Percentiles rank a stretch among this genome's conserved stretches.
Conservation (phyloP, 2,797 vertebrate genomes). For the Phoxinus dragarum region DNA sequence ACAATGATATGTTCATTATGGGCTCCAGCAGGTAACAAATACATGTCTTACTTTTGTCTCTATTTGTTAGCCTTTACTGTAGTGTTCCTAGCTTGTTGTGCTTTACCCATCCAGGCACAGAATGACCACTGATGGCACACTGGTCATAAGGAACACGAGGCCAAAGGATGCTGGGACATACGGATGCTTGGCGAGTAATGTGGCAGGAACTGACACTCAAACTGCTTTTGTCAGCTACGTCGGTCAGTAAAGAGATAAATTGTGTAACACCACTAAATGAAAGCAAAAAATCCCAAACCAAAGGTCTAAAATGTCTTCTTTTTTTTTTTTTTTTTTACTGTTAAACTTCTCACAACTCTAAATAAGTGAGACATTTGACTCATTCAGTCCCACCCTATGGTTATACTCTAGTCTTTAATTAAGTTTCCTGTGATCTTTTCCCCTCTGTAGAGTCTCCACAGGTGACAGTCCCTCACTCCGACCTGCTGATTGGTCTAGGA, state of each 20-base stretch:
- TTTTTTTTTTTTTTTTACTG: not conserved
- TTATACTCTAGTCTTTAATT: slow-evolving; percentile 35
- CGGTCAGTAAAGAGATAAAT: slow-evolving; percentile 73
- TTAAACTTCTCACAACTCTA: not conserved
- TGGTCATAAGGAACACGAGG: slow-evolving; percentile 84
- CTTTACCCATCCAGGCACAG: slow-evolving; percentile 78
- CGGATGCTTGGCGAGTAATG: slow-evolving; percentile 91
- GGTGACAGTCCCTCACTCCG: slow-evolving; percentile 80
- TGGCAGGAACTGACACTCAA: slow-evolving; percentile 86
- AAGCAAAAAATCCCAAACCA: not conserved
- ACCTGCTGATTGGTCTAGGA: slow-evolving; percentile 88
- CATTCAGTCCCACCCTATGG: slow-evolving; percentile 22
- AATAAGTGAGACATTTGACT: slow-evolving; percentile 4
- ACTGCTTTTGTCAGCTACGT: slow-evolving; percentile 84
- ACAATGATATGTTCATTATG: slow-evolving; percentile 90
- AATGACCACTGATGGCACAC: slow-evolving; percentile 85
- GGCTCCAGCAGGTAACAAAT: slow-evolving; percentile 85
- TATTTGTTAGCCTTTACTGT: not conserved
- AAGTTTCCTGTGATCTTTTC: slow-evolving; percentile 43
- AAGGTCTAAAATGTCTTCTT: not conserved
- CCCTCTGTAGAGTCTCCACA: slow-evolving; percentile 84
- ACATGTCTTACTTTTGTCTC: not conserved
- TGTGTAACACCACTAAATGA: not conserved
- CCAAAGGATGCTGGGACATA: slow-evolving; percentile 90
- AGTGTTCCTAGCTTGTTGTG: not conserved